Percentiles rank a stretch among this genome's conserved stretches.
Evolutionary conservation across 1,140 invertebrate species (phyloP).

Genomic region (Dendrolimus kikuchii): DNA sequence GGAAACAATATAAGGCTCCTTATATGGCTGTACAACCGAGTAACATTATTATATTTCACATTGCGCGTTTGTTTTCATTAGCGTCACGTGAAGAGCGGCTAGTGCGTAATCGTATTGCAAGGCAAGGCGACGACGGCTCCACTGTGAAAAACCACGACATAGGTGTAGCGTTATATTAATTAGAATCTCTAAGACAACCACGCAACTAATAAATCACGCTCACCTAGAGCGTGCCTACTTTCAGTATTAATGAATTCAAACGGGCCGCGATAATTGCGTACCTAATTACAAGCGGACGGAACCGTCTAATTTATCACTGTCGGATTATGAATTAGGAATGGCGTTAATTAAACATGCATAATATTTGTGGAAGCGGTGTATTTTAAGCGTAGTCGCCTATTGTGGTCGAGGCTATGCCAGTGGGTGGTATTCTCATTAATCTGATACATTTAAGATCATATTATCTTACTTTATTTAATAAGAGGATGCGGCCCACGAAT

Average conservation of each 20-base stretch:
- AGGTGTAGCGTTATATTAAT: constrained; percentile 54
- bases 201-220: constrained; percentile 55
- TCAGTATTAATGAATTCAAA: constrained; percentile 66
- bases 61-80: constrained; percentile 11
- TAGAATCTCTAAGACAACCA: constrained; percentile 49
- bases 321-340: constrained; percentile 69
- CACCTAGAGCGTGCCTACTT: constrained; percentile 36
- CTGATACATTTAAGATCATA: too few species aligned
- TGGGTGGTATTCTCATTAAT: too few species aligned
- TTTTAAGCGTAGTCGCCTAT: constrained; percentile 12
- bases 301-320: constrained; percentile 66
- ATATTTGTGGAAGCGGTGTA: constrained; percentile 52
- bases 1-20: constrained; percentile 39
- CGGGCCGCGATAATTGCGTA: constrained; percentile 66
- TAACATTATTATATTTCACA: constrained; percentile 32
- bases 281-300: constrained; percentile 62
- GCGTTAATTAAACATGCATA: constrained; percentile 68
- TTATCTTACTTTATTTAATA: too few species aligned
- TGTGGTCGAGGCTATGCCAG: too few species aligned
- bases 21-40: constrained; percentile 27
- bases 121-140: too few species aligned
- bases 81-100: too few species aligned
- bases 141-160: neutral
- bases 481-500: too few species aligned
- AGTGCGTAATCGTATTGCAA: too few species aligned